These are phyloP conservation scores for Epirrhoe tristata DNA, from an alignment of 2,888 invertebrate genomes.

Conservation along the genomic window DNA sequence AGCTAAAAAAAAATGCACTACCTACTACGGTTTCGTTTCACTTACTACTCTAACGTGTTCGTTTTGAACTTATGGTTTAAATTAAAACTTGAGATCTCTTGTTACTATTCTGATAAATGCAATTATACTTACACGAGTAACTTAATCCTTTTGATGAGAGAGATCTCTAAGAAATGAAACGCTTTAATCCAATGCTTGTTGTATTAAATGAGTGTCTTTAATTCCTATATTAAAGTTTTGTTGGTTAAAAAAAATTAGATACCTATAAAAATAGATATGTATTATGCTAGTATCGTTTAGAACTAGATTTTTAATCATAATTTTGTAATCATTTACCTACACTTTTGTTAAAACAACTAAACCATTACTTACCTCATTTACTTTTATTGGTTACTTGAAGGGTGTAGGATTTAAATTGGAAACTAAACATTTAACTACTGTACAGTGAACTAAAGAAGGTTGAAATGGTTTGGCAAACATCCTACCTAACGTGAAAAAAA, in stretches of 20 bases:
- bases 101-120: constrained; percentile 2
- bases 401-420: no score
- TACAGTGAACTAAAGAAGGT: no score
- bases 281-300: not conserved
- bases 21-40: no score
- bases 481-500: no score
- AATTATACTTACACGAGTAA: constrained; percentile 12
- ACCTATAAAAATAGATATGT: not conserved
- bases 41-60: not conserved
- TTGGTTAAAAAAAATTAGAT: not conserved
- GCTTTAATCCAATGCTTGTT: constrained; percentile 12
- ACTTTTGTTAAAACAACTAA: no score
- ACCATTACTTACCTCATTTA: no score
- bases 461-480: no score
- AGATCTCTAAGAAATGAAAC: constrained; percentile 13
- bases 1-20: no score
- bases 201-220: constrained; percentile 13
- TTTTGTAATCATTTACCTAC: no score
- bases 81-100: not conserved
- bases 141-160: constrained; percentile 14
- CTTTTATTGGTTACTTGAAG: no score
- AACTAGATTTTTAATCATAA: no score
- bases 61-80: not conserved
- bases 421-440: no score
- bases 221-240: constrained; percentile 16